Conservation (phyloP, 2,113 vertebrate genomes). For the Malurus elegans region DNA sequence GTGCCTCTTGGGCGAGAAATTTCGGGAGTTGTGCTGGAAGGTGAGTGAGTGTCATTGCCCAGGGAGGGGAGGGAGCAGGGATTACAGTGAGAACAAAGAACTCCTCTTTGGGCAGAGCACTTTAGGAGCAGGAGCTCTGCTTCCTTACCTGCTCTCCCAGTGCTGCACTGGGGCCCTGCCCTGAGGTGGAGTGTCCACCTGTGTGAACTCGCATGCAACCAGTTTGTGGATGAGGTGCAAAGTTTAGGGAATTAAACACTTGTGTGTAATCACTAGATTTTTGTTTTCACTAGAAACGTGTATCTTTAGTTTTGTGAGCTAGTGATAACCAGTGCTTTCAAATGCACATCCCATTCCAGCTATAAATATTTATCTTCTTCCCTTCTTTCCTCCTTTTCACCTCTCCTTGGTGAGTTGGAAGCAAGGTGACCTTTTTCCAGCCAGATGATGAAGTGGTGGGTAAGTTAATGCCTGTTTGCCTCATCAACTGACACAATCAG, state of each 20-base stretch:
- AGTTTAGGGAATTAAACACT: neutral
- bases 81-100: neutral
- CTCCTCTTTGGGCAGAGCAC: neutral
- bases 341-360: neutral
- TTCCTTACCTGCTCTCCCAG: neutral
- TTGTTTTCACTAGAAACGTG: neutral
- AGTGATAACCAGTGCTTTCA: neutral
- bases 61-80: neutral
- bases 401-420: constrained; percentile 77
- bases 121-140: neutral
- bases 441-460: constrained; percentile 92
- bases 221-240: neutral
- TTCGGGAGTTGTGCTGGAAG: constrained; percentile 86
- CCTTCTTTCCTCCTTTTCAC: neutral
- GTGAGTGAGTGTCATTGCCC: constrained; percentile 64
- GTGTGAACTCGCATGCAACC: neutral
- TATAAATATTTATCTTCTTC: neutral
- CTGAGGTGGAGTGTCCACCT: neutral
- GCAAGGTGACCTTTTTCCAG: constrained; percentile 89
- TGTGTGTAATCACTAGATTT: neutral
- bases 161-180: neutral
- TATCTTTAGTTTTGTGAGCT: neutral
- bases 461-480: constrained; percentile 68
- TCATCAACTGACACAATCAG: neutral
- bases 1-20: constrained; percentile 91